Evolutionary conservation across 2,888 invertebrate species (phyloP), one percentile per base, ranked within the genome.

Genomic region (Argyresthia goedartella): DNA sequence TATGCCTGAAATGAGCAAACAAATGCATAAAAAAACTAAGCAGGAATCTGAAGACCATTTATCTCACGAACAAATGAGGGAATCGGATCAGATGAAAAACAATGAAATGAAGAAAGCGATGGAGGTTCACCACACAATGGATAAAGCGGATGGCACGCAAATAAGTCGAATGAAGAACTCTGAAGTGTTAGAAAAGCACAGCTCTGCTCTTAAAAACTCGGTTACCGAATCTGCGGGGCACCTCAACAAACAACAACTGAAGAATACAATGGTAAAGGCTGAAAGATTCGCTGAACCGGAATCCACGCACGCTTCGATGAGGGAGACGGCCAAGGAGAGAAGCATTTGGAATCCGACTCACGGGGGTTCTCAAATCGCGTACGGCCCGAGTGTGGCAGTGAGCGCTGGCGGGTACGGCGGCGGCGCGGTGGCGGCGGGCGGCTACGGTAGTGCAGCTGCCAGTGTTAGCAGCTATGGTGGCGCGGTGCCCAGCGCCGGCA

Each of bases 331-430:
- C 1, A 74, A 76, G 52, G 70, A 75, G 59, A 69, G 73, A 59
- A 69, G 69, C 59, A 62, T 76, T 60, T 67, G 71, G 16, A 71
- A 77, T 57, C 85, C 84, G 84, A 79, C 81, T 59, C 69, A 76
- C 58, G 73, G 75, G 7, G 65, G 75, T 13, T 62, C 72, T 39
- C 71, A 76, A 59, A 57, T 60, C 6, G 69, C 70, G 8, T 81
- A 74, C 53, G 73, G 66, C 16, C 49, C 47, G 1, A 35, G 48
- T 11, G 48, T 36, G 4, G 36, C 36, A 1, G 48, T 36, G 34
- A 34, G 34, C 33, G 25, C 46, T 7, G 46, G 10, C 25, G 25
- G 25, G 25, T 25, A 25, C 6, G 25, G 25, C 6, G 25, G 25
- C 25, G 25, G 25, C 6, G 25, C 25, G 25, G 25, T 6, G 25